A percentile compares a stretch with the other conserved stretches of the same genome.
Conservation (phyloP, 2,888 invertebrate species). For the Drosophila emarginata region DNA sequence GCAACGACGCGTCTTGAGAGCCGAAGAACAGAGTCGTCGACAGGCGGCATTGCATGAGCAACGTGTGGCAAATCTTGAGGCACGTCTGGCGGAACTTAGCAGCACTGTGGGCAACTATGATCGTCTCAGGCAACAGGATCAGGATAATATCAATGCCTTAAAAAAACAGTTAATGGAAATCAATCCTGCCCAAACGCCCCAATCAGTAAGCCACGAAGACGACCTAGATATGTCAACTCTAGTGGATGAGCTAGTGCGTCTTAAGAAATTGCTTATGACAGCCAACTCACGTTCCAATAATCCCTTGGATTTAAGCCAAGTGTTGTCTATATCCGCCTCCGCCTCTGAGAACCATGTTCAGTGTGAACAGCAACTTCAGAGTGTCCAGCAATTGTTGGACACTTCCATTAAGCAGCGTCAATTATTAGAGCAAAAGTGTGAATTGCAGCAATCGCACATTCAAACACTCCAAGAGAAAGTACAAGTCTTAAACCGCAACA, state of each 20-base stretch:
- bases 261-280: slow-evolving; percentile 85
- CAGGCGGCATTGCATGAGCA: slow-evolving; percentile 89
- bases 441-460: slow-evolving; percentile 85
- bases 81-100: slow-evolving; percentile 90
- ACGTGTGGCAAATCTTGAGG: slow-evolving; percentile 89
- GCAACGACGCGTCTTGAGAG: slow-evolving; percentile 87
- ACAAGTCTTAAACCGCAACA: slow-evolving; percentile 85
- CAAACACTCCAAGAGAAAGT: slow-evolving; percentile 87
- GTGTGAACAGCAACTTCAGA: slow-evolving; percentile 87
- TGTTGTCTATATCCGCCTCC: slow-evolving; percentile 81
- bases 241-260: slow-evolving; percentile 86
- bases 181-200: not conserved
- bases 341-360: slow-evolving; percentile 82
- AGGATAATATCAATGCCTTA: slow-evolving; percentile 87
- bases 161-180: slow-evolving; percentile 43
- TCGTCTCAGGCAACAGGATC: slow-evolving; percentile 87
- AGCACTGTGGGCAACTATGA: slow-evolving; percentile 91
- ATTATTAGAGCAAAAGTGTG: slow-evolving; percentile 68
- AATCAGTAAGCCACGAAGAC: slow-evolving; percentile 76
- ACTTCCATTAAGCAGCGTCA: slow-evolving; percentile 81
- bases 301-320: slow-evolving; percentile 85
- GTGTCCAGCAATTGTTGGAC: slow-evolving; percentile 87
- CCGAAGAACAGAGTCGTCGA: slow-evolving; percentile 88
- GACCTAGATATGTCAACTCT: slow-evolving; percentile 83
- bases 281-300: slow-evolving; percentile 85